Evolutionary conservation across 2,888 invertebrate species (phyloP), one percentile per base, ranked within the genome.

Genomic region (Apamea monoglypha): DNA sequence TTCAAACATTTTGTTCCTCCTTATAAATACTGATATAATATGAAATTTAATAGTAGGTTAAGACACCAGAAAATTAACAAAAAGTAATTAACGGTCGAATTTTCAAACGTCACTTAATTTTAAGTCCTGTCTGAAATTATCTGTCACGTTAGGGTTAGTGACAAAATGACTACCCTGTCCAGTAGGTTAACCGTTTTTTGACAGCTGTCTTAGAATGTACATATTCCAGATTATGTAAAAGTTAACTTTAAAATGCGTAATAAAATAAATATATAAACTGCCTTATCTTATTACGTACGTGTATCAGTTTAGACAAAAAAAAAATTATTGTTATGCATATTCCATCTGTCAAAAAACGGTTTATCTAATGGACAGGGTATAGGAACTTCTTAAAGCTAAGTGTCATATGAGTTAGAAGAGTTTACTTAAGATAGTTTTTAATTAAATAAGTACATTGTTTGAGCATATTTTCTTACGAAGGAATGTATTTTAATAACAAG

Each of bases 371-470:
- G 7, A 40, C 40, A 7, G 40, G 40, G 7, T 40, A 40, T 40
- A 40, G 16, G 6, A 29, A 16, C 29, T 7, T 29, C 29, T 29
- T 61, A 1, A 36, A 66, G 12, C 5, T 25, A 40, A 36, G 2
- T 32, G 21, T 44, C 16, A n/a, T 68, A 68, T 68, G 18, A 56
- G 44, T 67, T 14, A 78, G 0, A n/a, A 56, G 7, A 40, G 36
- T 14, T 5, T 63, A 25, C 1, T 21, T 16, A 67, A 25, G 1
- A 67, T 4, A 10, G 21, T 32, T 59, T 64, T 61, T 32, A 66
- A 53, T 86, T 82, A 63, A 74, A 86, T 81, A 82, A 86, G 74
- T 82, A 85, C 50, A 75, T 75, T 86, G 82, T 76, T 82, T 82
- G 82, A 82, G 82, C 82, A 86, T 63, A 74, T 82, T 82, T 85